These are phyloP conservation scores for Fratercula arctica DNA, from an alignment of 2,797 vertebrate genomes.

Conservation along the genomic window DNA sequence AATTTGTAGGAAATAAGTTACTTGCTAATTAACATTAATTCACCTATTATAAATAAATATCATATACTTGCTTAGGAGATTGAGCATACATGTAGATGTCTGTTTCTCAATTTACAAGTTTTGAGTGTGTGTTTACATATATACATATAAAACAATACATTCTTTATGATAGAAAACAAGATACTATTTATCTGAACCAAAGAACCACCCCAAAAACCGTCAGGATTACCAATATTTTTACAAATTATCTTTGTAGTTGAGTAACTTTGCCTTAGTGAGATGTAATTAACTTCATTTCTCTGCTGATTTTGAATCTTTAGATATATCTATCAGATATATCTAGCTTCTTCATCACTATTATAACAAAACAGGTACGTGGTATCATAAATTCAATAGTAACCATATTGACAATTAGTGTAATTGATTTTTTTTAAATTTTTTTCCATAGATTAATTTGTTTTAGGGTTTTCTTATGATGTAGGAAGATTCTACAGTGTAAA, in stretches of 20 bases:
- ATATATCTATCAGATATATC: background rate
- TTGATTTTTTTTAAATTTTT: background rate
- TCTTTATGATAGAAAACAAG: background rate
- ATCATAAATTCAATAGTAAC: background rate
- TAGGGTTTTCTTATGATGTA: background rate
- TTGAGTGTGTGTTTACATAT: background rate
- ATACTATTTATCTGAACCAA: background rate
- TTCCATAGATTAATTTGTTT: background rate
- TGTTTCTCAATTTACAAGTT: background rate
- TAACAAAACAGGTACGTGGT: background rate
- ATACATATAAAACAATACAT: background rate
- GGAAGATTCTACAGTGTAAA: conserved; percentile 14
- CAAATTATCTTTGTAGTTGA: background rate
- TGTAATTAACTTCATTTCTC: background rate
- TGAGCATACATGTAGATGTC: background rate
- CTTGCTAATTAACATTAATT: too few species aligned
- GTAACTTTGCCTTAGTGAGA: background rate
- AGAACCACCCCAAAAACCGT: background rate
- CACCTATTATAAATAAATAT: background rate
- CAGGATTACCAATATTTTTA: background rate
- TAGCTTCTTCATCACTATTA: background rate
- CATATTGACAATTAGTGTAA: background rate
- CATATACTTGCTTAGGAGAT: background rate
- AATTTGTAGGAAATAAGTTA: background rate
- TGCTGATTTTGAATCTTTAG: background rate